Evolutionary conservation across 1,140 invertebrate species (phyloP), one percentile per base, ranked within the genome.

Genomic region (Helicorthomorpha holstii): DNA sequence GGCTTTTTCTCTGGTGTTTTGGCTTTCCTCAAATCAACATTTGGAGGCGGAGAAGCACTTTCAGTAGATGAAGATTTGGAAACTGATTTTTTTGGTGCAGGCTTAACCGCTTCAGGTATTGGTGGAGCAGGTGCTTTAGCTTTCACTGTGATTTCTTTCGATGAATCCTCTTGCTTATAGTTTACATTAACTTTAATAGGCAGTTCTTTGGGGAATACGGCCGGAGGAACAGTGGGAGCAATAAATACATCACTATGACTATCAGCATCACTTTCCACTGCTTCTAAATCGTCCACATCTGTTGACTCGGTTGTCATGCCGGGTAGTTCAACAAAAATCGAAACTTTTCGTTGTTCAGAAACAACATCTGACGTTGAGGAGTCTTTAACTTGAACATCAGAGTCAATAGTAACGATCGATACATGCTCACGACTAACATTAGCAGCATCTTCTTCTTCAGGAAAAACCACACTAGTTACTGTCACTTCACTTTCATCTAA

Each of bases 341-440:
- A 7, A 10, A 42, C 46, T 50, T 25, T 22, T 25, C 26, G 46
- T 46, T 41, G n/a, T 50, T 42, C 22, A 34, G n/a, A 14, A 29
- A 50, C 12, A 34, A 23, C 19, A n/a, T 50, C 49, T n/a, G 49
- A 50, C 19, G n/a, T 38, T 16, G 58, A 57, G 24, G 53, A 55
- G 45, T 57, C 58, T 52, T 54, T 55, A 2, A 55, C 53, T 54
- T 55, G 29, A 25, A 53, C 51, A 21, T 83, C 79, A 55, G 85
- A 82, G 52, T 85, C 85, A 1, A 91, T 85, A 3, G 83, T 86
- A 26, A 91, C 85, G 26, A 91, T 86, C 1, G 85, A 90, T 26
- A 90, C 83, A 63, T 91, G 85, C 66, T 83, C 88, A 54, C 81
- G 85, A 7, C 44, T 12, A 34, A 34, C 29, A 7, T 7, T 7